Percentiles rank a stretch among this genome's conserved stretches.
Conservation (phyloP, 2,888 invertebrate species). For the Limulus polyphemus region DNA sequence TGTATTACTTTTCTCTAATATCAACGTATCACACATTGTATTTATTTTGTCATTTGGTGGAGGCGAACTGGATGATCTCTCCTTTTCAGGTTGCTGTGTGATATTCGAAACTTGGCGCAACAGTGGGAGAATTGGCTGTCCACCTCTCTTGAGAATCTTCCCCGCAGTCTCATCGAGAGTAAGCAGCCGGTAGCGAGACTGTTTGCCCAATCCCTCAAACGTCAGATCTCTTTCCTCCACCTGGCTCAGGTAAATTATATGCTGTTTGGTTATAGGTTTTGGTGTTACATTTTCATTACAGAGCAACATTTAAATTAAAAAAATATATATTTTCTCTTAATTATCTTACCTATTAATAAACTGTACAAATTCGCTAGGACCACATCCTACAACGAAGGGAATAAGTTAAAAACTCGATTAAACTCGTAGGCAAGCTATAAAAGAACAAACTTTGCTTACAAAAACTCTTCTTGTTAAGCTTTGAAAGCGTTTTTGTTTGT, state of each 20-base stretch:
- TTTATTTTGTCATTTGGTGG: neutral
- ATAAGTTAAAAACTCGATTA: too few species aligned
- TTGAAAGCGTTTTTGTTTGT: too few species aligned
- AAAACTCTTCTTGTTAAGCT: too few species aligned
- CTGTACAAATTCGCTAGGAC: too few species aligned
- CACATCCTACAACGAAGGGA: too few species aligned
- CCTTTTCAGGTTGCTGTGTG: conserved; percentile 33
- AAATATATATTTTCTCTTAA: too few species aligned
- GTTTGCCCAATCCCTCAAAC: conserved; percentile 34
- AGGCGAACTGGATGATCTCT: neutral
- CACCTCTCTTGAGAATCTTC: conserved; percentile 36
- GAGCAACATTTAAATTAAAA: too few species aligned
- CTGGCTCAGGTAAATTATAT: conserved; percentile 34
- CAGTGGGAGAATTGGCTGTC: conserved; percentile 37
- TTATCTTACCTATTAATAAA: too few species aligned
- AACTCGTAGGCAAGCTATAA: too few species aligned
- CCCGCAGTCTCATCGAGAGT: conserved; percentile 30
- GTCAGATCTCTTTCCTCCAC: conserved; percentile 38
- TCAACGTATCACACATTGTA: neutral
- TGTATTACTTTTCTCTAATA: too few species aligned
- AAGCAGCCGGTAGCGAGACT: conserved; percentile 34
- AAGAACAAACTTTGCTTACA: too few species aligned
- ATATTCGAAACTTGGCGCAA: conserved; percentile 36
- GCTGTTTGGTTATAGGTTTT: neutral
- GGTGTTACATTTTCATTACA: neutral